These are phyloP conservation scores for Paragorgia papillata DNA, from an alignment of 92 coral and sea anemone genomes.

Conservation along the genomic window DNA sequence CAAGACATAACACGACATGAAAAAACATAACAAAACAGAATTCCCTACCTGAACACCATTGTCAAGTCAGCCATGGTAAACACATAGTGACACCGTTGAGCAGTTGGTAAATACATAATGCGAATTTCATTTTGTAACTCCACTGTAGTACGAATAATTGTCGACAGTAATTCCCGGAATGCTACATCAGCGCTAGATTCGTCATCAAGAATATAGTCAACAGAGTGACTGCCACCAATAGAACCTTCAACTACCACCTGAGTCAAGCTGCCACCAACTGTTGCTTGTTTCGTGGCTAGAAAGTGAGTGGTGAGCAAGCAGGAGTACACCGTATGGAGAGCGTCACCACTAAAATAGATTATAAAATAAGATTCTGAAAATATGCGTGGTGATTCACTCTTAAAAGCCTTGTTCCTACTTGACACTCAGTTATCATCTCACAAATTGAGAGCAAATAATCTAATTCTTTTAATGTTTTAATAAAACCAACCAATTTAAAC, in stretches of 20 bases:
- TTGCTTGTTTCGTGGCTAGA: constrained; percentile 57
- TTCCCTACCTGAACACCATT: constrained; percentile 93
- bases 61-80: constrained; percentile 98
- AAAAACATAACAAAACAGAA: too few relatives aligned
- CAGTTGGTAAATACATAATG: constrained; percentile 88
- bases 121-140: constrained; percentile 90
- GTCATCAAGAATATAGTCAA: constrained; percentile 56
- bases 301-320: constrained; percentile 93
- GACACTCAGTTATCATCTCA: too few relatives aligned
- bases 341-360: constrained; percentile 62
- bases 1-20: too few relatives aligned
- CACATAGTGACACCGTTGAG: constrained; percentile 98
- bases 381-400: too few relatives aligned
- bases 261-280: constrained; percentile 66
- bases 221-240: constrained; percentile 2
- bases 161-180: constrained; percentile 75
- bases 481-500: too few relatives aligned
- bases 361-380: neutral
- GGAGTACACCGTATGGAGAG: constrained; percentile 89
- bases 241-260: constrained; percentile 67
- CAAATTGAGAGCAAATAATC: too few relatives aligned
- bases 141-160: constrained; percentile 74
- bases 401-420: too few relatives aligned
- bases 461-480: too few relatives aligned
- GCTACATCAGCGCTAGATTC: constrained; percentile 58